Conservation (phyloP, 2,797 vertebrate genomes). For the Notamacropus eugenii region DNA sequence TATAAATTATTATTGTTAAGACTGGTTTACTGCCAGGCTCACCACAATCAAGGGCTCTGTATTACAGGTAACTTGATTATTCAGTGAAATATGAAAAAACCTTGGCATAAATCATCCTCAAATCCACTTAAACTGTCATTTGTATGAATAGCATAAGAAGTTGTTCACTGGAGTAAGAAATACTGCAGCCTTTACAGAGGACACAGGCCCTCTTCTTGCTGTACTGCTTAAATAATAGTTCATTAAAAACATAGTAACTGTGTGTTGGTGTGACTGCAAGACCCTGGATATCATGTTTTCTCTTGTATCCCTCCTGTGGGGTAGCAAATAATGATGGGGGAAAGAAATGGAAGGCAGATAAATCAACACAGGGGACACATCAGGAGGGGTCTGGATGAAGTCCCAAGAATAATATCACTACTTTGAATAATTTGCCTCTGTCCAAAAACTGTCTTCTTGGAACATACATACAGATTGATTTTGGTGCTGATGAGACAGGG, state of each 20-base stretch:
- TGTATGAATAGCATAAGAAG: constrained; percentile 47
- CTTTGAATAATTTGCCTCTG: constrained; percentile 41
- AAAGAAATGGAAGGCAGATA: constrained; percentile 58
- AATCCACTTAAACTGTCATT: constrained; percentile 29
- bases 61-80: constrained; percentile 38
- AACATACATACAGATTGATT: constrained; percentile 36
- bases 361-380: constrained; percentile 36
- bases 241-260: constrained; percentile 46
- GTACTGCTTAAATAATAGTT: constrained; percentile 35
- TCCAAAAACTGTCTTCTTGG: constrained; percentile 40
- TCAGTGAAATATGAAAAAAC: constrained; percentile 40
- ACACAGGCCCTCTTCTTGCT: constrained; percentile 21
- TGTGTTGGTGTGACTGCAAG: constrained; percentile 18
- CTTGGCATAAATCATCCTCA: not conserved
- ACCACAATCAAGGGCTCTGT: constrained; percentile 25
- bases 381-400: constrained; percentile 22
- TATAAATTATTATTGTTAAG: not conserved
- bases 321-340: constrained; percentile 52
- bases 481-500: constrained; percentile 6
- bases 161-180: constrained; percentile 32
- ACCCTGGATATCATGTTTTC: constrained; percentile 43
- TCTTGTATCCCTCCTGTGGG: constrained; percentile 17
- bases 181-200: constrained; percentile 17
- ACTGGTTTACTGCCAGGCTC: not conserved
- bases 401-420: not conserved